phyloP scores from a whole-genome alignment of 2,797 vertebrate species.

The Enteromius radiatus region DNA sequence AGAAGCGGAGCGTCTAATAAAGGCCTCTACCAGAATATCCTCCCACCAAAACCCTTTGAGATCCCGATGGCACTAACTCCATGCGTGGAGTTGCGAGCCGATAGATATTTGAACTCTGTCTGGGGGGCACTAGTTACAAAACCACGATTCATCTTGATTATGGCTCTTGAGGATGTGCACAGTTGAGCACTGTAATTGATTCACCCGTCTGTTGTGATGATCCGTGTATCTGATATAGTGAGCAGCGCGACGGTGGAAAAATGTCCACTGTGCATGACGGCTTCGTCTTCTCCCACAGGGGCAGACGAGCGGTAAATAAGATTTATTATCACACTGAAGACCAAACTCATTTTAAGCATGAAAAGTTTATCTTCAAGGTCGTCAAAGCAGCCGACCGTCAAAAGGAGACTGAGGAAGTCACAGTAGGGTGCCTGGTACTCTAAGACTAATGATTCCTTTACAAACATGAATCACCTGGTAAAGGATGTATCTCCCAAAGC shows the following conservation, averaged over 20 bases:
- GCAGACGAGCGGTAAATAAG: conserved; percentile 66
- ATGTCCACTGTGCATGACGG: conserved; percentile 32
- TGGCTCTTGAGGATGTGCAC: conserved; percentile 62
- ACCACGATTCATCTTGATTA: conserved; percentile 70
- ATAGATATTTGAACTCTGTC: conserved; percentile 44
- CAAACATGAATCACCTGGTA: conserved; percentile 64
- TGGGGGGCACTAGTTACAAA: conserved; percentile 28
- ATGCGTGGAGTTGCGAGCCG: conserved; percentile 7
- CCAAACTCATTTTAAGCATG: conserved; percentile 70
- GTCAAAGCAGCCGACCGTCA: conserved; percentile 56
- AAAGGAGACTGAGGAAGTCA: conserved; percentile 52
- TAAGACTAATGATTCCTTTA: conserved; percentile 69
- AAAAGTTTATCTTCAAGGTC: conserved; percentile 79
- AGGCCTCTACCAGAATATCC: conserved; percentile 46
- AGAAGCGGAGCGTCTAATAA: conserved; percentile 59
- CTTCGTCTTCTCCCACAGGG: conserved; percentile 18
- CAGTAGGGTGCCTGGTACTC: conserved; percentile 45
- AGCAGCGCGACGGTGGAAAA: conserved; percentile 58
- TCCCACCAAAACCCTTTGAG: conserved; percentile 27
- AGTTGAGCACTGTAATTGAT: conserved; percentile 73
- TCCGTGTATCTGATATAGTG: conserved; percentile 72
- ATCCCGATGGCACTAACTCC: conserved; percentile 36
- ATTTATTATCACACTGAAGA: conserved; percentile 72
- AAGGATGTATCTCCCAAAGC: conserved; percentile 62
- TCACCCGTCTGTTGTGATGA: conserved; percentile 71